Evolutionary conservation across 2,113 vertebrate genomes (phyloP).

Genomic region (Poecilia latipinna): DNA sequence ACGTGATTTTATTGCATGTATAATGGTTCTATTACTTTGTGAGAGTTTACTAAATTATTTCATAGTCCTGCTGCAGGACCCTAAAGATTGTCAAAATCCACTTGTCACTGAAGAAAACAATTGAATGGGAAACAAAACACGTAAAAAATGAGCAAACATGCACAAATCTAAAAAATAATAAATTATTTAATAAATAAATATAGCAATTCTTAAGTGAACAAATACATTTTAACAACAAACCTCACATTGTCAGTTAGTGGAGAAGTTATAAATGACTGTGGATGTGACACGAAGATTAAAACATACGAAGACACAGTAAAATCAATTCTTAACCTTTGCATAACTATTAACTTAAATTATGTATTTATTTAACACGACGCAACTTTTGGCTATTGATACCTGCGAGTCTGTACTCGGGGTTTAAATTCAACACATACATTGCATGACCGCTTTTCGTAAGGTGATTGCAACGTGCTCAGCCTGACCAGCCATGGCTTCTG

Average conservation of each 20-base stretch:
- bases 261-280: background rate
- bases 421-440: rapidly evolving
- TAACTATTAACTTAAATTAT: background rate
- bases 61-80: too few relatives aligned
- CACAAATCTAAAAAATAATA: background rate
- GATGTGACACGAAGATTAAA: background rate
- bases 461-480: conserved; percentile 39
- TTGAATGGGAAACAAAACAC: background rate
- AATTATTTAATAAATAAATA: background rate
- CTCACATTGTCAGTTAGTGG: background rate
- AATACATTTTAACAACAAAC: background rate
- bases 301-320: background rate
- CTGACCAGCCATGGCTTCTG: conserved; percentile 80
- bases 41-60: too few relatives aligned
- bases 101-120: background rate
- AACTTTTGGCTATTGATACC: background rate
- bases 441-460: conserved; percentile 11
- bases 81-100: background rate
- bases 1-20: too few relatives aligned
- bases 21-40: too few relatives aligned
- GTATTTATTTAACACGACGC: too few relatives aligned
- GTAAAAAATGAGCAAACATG: background rate
- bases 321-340: background rate
- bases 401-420: conserved; percentile 21
- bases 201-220: background rate